These are phyloP conservation scores for Chloromyia formosa DNA, from an alignment of 2,888 invertebrate species.

Conservation along the genomic window DNA sequence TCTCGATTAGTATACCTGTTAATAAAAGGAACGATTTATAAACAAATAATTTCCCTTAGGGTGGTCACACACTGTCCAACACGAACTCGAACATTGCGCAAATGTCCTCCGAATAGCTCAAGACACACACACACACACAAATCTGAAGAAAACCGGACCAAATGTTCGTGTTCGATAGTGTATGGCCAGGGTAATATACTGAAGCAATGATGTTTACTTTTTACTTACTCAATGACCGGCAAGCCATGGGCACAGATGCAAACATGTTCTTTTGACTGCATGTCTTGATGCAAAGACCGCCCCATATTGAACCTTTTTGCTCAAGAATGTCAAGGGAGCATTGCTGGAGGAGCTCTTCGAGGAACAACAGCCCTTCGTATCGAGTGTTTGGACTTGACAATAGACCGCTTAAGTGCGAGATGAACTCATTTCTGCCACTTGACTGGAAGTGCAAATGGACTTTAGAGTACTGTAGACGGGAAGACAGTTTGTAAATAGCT, in stretches of 20 bases:
- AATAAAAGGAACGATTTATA: neutral
- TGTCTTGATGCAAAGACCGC: conserved; percentile 54
- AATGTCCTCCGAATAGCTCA: too few species aligned
- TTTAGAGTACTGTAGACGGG: neutral
- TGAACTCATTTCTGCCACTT: conserved; percentile 14
- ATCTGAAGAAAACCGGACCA: too few species aligned
- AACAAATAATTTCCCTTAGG: too few species aligned
- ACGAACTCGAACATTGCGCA: too few species aligned
- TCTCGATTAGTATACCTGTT: conserved; percentile 53
- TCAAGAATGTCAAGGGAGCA: conserved; percentile 53
- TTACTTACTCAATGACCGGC: conserved; percentile 49
- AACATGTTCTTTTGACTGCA: conserved; percentile 52
- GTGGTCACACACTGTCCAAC: too few species aligned
- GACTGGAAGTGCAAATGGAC: neutral
- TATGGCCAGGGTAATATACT: too few species aligned
- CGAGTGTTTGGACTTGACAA: conserved; percentile 52
- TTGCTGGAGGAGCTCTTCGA: conserved; percentile 53
- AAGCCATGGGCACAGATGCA: conserved; percentile 49
- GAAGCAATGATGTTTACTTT: neutral
- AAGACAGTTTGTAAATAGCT: neutral
- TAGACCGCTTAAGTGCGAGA: conserved; percentile 54
- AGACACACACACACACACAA: too few species aligned
- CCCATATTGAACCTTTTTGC: conserved; percentile 55
- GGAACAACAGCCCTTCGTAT: conserved; percentile 52
- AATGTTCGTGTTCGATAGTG: too few species aligned